Evolutionary conservation across 1,140 invertebrate species (phyloP).

Genomic region (Pseudomyrmex dendroicus): DNA sequence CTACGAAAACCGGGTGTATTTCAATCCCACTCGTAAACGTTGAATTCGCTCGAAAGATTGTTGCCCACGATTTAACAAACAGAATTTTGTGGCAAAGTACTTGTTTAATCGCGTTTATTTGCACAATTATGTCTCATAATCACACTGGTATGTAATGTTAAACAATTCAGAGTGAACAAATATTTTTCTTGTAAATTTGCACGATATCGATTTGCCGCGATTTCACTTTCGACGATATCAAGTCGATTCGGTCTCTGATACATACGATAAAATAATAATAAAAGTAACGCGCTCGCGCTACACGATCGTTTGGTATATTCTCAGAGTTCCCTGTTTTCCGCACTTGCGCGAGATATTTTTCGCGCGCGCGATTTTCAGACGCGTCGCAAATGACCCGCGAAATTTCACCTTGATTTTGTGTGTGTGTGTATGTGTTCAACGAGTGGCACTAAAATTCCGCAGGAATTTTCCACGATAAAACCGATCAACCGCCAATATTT

Average conservation of each 20-base stretch:
- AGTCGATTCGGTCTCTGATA: neutral
- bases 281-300: neutral
- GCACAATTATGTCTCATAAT: neutral
- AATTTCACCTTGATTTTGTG: slow-evolving; percentile 22
- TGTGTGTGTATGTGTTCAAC: too few relatives aligned
- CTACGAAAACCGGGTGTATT: slow-evolving; percentile 41
- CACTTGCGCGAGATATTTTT: neutral
- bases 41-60: slow-evolving; percentile 32
- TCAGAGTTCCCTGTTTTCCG: neutral
- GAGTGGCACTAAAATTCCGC: slow-evolving; percentile 43
- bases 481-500: slow-evolving; percentile 53
- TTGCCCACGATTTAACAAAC: slow-evolving; percentile 25
- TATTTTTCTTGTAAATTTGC: neutral
- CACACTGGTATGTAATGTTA: neutral
- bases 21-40: slow-evolving; percentile 55
- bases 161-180: neutral
- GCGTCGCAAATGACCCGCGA: slow-evolving; percentile 39
- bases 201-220: neutral
- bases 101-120: slow-evolving; percentile 8
- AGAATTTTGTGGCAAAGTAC: slow-evolving; percentile 22
- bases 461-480: slow-evolving; percentile 37
- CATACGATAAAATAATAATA: neutral
- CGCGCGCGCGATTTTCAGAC: neutral
- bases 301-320: neutral
- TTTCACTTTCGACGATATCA: neutral